Evolutionary conservation across 2,113 vertebrate genomes (phyloP), one percentile per base, ranked within the genome.

Genomic region (Aldabrachelys gigantea): DNA sequence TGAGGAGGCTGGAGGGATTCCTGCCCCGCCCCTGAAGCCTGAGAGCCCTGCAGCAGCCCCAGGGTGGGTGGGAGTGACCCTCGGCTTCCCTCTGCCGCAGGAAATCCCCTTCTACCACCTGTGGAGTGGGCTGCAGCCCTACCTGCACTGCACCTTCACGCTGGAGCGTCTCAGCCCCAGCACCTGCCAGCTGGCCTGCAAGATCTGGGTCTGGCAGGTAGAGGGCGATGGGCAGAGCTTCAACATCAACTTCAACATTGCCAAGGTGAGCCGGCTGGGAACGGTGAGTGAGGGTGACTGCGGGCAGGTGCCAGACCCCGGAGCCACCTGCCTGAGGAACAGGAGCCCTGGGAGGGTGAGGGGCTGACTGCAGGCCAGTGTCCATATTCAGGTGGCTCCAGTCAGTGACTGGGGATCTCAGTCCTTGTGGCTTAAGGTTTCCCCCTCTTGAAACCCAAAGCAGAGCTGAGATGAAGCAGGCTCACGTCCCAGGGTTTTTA

Each of bases 51-150:
- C 21, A 10, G 10, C 19, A 10, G 69, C 44, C 9, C 5, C 31
- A 27, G 44, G 84, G 79, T 10, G 1, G 53, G 5, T 29, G 4
- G 31, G 16, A 10, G 35, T 38, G 65, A 72, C 65, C 65, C 65
- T 17, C 69, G 80, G 25, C 6, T 21, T 52, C 6, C 83, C 19
- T 79, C 10, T 1, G 0, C 82, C 80, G 1, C 97, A 99, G 99
- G 99, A 99, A 97, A 99, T 99, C 96, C 99, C 99, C 1, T 99
- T 99, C 97, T 99, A 99, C 89, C 99, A 99, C 97, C 99, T 99
- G 98, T 99, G 99, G 99, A 97, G 97, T 0, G 99, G 99, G 89
- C 98, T 99, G 87, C 99, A 99, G 98, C 98, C 98, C 95, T 99
- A 99, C 97, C 98, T 99, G 96, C 99, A 99, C 98, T 99, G 99